Base-by-base conservation (phyloP, 1,140 invertebrate genomes). In the Parapsyche elsis region DNA sequence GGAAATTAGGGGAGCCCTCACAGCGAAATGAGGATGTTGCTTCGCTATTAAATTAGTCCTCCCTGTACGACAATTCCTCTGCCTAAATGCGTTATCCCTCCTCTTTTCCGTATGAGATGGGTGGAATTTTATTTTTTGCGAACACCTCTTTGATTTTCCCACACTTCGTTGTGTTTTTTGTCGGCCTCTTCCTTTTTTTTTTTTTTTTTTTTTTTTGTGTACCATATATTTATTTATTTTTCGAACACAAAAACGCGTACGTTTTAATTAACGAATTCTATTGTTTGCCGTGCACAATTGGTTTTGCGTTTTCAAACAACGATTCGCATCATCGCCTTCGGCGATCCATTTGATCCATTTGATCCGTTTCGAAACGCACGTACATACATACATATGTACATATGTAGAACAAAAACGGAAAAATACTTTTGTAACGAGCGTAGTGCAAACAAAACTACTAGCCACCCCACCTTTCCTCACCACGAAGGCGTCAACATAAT, bases 31-130 rank as follows among this genome's bases (percentile, higher is more conserved):
- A 67, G 24, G 21, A 26, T 67, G 64, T 67, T 23, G 23, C 64
- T 67, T 30, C 23, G 9, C 64, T 67, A 67, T 67, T 67, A 24
- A 67, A 67, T 67, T 67, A 67, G 64, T 23, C 64, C 64, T 67
- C 12, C 64, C 21, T 67, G 23, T 67, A 12, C 64, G 64, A 67
- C 64, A 67, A 67, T 67, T 67, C 64, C 64, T 19, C 21, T 16
- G 64, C 26, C 64, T 26, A 67, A 67, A 67, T 23, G 64, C 9
- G 64, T 67, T 67, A 67, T 67, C 64, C 57, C 16, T 21, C 10
- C 12, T 12, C 16, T 19, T 9, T 19, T 61, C 21, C 57, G n/a
- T 21, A 19, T 16, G 9, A 14, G 12, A 67, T 12, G 23, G 24
- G 23, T 53, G 64, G 64, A 67, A 26, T 23, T 53, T 67, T 26